phyloP scores from a whole-genome alignment of 2,888 invertebrate genomes.

The Rhogogaster chlorosoma region DNA sequence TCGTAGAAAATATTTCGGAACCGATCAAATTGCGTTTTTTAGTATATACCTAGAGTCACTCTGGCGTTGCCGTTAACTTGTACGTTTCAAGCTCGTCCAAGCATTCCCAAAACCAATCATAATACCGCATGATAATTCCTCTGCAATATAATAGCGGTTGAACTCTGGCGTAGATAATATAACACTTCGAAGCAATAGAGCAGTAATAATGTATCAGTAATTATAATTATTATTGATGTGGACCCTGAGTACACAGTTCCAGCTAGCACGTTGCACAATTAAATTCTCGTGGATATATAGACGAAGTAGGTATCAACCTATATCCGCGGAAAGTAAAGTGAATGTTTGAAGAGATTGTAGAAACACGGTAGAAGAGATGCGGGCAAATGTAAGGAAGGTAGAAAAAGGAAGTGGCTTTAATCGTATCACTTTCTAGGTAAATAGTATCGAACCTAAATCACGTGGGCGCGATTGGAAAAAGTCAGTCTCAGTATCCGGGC shows the following conservation, averaged over 20 bases:
- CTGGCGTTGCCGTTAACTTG: not conserved
- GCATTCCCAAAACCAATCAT: not conserved
- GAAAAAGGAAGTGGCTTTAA: not conserved
- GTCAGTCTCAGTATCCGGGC: slow-evolving; percentile 68
- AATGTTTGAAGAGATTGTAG: not conserved
- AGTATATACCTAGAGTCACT: not conserved
- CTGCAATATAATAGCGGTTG: not conserved
- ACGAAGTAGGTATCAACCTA: not conserved
- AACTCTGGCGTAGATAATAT: not conserved
- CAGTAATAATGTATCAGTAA: not conserved
- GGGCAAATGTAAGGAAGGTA: not conserved
- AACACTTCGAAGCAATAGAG: not conserved
- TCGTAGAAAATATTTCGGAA: slow-evolving; percentile 4
- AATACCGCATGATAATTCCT: not conserved
- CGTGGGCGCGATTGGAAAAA: slow-evolving; percentile 28
- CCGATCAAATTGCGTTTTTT: slow-evolving; percentile 8
- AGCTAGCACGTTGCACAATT: not conserved
- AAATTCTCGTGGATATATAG: not conserved
- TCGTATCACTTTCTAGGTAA: slow-evolving; percentile 14
- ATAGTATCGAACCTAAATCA: slow-evolving; percentile 27
- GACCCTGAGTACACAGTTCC: not conserved
- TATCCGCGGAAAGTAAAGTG: not conserved
- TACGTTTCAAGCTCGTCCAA: not conserved
- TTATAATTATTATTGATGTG: not conserved
- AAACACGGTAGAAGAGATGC: not conserved